Conservation (phyloP, 2,797 vertebrate genomes). For the Helarctos malayanus region DNA sequence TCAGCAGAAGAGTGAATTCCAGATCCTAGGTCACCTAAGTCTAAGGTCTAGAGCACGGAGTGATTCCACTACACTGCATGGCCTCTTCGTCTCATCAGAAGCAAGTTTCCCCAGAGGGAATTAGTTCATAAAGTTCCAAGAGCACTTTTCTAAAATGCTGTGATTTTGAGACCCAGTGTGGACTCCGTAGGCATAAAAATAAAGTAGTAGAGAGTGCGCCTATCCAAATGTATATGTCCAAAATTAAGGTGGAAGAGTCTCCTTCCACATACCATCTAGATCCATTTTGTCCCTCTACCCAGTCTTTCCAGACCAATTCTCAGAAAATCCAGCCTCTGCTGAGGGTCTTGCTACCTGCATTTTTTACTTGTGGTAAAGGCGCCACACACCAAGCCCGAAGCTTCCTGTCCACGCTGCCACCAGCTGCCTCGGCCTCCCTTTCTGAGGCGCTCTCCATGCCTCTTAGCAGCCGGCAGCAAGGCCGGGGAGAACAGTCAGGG, state of each 20-base stretch:
- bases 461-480: neutral
- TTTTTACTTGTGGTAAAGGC: neutral
- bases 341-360: neutral
- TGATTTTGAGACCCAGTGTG: neutral
- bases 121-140: neutral
- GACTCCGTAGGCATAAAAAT: neutral
- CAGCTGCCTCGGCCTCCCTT: neutral
- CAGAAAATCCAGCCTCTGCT: neutral
- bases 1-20: neutral
- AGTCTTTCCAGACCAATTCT: neutral
- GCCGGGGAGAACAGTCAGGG: neutral
- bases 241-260: neutral
- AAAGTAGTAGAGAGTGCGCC: neutral
- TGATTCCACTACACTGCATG: neutral
- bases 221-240: neutral
- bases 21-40: neutral
- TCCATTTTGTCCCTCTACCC: neutral
- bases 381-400: neutral
- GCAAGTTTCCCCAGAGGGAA: neutral
- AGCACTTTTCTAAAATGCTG: neutral
- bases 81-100: neutral
- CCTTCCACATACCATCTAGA: neutral
- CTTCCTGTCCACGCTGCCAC: neutral
- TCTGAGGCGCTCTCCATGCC: neutral
- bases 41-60: neutral